These are phyloP conservation scores for Hemicentrotus pulcherrimus DNA, from an alignment of 35 echinoderm and acorn worm species.

Conservation along the genomic window DNA sequence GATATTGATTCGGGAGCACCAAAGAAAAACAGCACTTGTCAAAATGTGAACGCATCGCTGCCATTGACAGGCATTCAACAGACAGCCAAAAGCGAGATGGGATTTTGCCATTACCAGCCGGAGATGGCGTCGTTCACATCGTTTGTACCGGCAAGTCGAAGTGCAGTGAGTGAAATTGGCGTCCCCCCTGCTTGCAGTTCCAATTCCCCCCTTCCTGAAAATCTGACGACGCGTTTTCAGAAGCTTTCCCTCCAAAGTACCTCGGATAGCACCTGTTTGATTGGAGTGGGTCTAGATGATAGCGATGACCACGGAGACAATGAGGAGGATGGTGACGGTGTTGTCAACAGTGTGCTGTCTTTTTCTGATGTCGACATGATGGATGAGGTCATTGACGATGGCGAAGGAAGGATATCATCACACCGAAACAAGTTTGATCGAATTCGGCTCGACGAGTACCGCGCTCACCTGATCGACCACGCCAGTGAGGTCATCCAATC, in stretches of 20 bases:
- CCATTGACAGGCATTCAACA: neutral
- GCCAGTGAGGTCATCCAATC: neutral
- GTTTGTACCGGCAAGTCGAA: neutral
- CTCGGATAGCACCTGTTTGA: neutral
- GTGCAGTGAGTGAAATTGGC: neutral
- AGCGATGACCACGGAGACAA: neutral
- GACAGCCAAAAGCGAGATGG: neutral
- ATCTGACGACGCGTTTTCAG: neutral
- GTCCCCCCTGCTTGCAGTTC: neutral
- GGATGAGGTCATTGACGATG: neutral
- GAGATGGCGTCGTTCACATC: neutral
- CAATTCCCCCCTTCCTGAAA: neutral
- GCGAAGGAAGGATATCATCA: neutral
- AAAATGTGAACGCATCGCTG: neutral
- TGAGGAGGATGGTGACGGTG: neutral
- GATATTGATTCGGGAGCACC: neutral
- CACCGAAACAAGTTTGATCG: conserved; percentile 8
- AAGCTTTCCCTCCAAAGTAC: neutral
- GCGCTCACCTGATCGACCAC: neutral
- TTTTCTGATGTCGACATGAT: neutral
- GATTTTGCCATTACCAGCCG: neutral
- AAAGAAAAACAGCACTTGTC: neutral
- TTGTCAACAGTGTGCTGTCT: neutral
- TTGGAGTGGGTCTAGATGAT: neutral
- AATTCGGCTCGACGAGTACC: conserved; percentile 12